Evolutionary conservation across 1,140 invertebrate species (phyloP), one percentile per base, ranked within the genome.

Genomic region (Drosophila athabasca): DNA sequence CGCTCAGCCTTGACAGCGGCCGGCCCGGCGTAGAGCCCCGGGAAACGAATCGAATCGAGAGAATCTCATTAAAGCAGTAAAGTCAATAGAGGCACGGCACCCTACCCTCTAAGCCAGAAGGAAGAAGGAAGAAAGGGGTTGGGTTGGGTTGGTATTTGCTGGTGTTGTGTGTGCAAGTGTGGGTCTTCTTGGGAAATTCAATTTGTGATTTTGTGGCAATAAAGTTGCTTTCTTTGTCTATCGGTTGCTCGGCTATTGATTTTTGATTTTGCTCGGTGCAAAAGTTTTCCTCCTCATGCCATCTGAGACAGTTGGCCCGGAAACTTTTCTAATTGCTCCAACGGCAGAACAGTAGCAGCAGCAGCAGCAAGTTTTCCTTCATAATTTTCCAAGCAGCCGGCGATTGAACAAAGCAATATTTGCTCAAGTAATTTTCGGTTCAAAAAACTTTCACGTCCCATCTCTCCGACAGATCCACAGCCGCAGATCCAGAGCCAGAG

Each of bases 351-450:
- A 13, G 3, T 31, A 9, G 31, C 8, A 39, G 35, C 31, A 9
- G 31, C 8, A 45, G 41, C 46, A 29, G 54, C 41, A 71, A 71
- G 54, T 73, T 72, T 71, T 59, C 53, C 54, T 78, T 80, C 81
- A 84, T 84, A 81, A 85, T 77, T 87, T 81, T 13, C 79, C 60
- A 79, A 64, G 65, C 79, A 69, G 54, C 19, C 58, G 68, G 48
- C 58, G 57, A 81, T 85, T 77, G 77, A 80, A 85, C 81, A 85
- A 81, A 87, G 74, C 81, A 77, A 81, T 85, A 87, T 85, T 85
- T 85, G 82, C 62, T 60, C 81, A 85, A 85, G 73, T 85, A 76
- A 85, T 80, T 84, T 83, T 66, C 61, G 50, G 74, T 67, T 43
- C 45, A 50, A 49, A 62, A 82, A 83, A 83, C 76, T 83, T 83